Base-by-base conservation (phyloP, 2,888 invertebrate species). In the Drosophila heteroneura region DNA sequence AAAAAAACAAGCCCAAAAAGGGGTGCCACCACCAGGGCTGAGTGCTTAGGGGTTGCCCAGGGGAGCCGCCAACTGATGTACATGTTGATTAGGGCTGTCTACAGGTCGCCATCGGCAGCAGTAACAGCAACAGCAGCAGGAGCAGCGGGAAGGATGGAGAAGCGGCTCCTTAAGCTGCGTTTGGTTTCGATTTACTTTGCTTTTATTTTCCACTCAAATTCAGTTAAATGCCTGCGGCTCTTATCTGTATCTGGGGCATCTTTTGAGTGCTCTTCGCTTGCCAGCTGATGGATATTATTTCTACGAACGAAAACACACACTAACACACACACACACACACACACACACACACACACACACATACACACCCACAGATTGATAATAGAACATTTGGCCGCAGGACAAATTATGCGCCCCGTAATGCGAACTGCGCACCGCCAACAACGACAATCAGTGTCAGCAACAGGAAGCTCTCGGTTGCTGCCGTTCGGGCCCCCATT, bases 351-450 rank as follows among this genome's bases (percentile, higher is more conserved):
- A 57, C 26, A 54, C 30, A 5, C 14, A 7, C 14, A 22, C 28
- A 54, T 53, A 68, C 51, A 57, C 26, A 54, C 30, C 12, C 14
- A 7, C 14, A 22, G 44, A 60, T 35, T 70, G 81, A 84, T 90
- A 87, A 91, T 89, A 88, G 91, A 82, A 90, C 75, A 74, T 85
- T 83, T 87, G 80, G 83, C 90, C 83, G 83, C 74, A 76, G 83
- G 88, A 80, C 81, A 88, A 91, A 91, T 90, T 91, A 85, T 78
- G 74, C 76, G 60, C 56, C 44, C 61, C 51, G 76, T 60, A 70
- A 76, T 74, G 73, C 61, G 73, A 75, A 71, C 65, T 30, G 59
- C 54, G 61, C 47, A 74, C 47, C 52, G 70, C 81, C 68, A 79
- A 60, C 67, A 64, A 67, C 74, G 76, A 76, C 76, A 91, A 87